Percentiles rank a stretch among this genome's conserved stretches.
These are phyloP conservation scores for Cephus nigrinus DNA, from an alignment of 2,888 invertebrate species.

Conservation along the genomic window DNA sequence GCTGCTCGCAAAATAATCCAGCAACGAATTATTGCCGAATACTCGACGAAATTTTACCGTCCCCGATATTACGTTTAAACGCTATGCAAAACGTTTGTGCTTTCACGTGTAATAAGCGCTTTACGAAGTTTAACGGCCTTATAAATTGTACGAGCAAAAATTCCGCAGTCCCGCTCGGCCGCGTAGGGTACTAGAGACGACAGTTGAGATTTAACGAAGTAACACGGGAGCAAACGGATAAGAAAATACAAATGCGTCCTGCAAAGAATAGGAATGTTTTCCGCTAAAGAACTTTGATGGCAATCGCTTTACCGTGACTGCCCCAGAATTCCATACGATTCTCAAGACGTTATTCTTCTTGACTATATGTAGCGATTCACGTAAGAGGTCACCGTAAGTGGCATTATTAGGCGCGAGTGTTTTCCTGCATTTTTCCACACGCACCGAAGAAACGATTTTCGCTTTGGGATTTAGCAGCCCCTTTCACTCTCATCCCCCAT, in stretches of 20 bases:
- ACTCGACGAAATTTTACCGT: conserved; percentile 27
- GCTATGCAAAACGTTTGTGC: not conserved
- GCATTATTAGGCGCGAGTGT: not conserved
- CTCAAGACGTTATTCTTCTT: not conserved
- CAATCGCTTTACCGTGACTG: not conserved
- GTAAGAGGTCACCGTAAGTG: not conserved
- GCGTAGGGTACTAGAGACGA: not conserved
- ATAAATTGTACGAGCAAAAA: not conserved
- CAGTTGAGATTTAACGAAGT: not conserved
- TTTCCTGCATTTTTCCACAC: not conserved
- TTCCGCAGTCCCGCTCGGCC: not conserved
- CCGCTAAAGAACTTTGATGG: not conserved
- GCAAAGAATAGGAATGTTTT: not conserved
- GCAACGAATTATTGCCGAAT: conserved; percentile 32
- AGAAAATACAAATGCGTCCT: not conserved
- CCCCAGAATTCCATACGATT: not conserved
- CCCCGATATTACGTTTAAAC: conserved; percentile 18
- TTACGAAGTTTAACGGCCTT: not conserved
- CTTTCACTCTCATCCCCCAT: not conserved
- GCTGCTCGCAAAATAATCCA: conserved; percentile 31
- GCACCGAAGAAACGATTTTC: not conserved
- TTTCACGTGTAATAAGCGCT: not conserved
- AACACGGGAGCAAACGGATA: not conserved
- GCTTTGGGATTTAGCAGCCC: not conserved
- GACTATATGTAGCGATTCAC: not conserved